These are phyloP conservation scores for Colius striatus DNA, from an alignment of 2,113 vertebrate genomes.

Conservation along the genomic window DNA sequence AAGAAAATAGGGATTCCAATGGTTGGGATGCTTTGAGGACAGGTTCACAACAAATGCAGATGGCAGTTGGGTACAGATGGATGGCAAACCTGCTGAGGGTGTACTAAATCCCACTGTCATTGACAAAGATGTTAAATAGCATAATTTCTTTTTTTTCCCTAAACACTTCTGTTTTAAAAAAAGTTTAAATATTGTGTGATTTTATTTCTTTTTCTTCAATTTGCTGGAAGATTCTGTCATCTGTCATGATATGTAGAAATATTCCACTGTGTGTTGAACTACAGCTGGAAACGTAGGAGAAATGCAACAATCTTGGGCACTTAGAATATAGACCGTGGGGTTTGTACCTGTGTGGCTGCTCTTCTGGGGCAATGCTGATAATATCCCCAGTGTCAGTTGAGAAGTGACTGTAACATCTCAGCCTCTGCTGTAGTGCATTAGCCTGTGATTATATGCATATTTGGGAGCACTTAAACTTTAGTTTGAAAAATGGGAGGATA, in stretches of 20 bases:
- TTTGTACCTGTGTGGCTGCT: not conserved
- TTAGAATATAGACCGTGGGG: rapidly evolving
- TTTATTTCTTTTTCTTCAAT: not conserved
- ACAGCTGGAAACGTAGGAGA: not conserved
- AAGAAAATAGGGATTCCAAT: not conserved
- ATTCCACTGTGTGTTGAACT: not conserved
- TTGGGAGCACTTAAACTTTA: not conserved
- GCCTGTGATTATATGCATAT: rapidly evolving
- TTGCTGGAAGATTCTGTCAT: not conserved
- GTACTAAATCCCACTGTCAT: no score
- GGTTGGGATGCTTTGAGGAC: not conserved
- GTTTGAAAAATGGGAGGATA: not conserved
- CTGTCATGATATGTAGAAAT: not conserved
- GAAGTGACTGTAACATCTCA: not conserved
- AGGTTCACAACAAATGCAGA: not conserved
- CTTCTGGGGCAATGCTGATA: not conserved
- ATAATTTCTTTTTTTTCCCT: not conserved
- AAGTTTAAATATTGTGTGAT: not conserved
- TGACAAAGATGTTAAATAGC: no score
- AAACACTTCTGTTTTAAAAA: not conserved
- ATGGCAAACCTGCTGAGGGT: no score
- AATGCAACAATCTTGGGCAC: not conserved
- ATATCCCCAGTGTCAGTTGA: not conserved
- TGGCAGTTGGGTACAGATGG: not conserved
- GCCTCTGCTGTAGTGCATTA: not conserved